Evolutionary conservation across 2,888 invertebrate species (phyloP).

Genomic region (Ectropis crepuscularia): DNA sequence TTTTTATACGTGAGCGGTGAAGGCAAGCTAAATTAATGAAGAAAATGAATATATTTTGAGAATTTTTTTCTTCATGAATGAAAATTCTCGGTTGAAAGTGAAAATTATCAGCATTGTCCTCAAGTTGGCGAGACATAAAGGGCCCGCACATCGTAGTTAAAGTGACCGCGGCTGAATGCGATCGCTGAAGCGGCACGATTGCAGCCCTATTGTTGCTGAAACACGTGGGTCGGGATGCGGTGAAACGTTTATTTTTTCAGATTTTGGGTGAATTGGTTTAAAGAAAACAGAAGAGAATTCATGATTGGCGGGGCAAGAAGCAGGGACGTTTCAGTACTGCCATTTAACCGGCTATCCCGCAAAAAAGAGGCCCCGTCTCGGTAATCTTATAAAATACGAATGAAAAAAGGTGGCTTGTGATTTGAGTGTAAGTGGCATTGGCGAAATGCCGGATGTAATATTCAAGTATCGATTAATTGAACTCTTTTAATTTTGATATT

Average conservation of each 20-base stretch:
- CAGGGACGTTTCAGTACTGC: not conserved
- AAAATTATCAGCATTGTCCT: constrained; percentile 58
- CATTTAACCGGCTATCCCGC: too few relatives aligned
- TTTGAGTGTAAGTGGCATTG: too few relatives aligned
- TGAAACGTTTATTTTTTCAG: constrained; percentile 7
- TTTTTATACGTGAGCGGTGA: too few relatives aligned
- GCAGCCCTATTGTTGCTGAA: constrained; percentile 42
- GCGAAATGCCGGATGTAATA: too few relatives aligned
- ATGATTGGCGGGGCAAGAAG: not conserved
- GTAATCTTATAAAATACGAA: too few relatives aligned
- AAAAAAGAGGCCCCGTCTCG: too few relatives aligned
- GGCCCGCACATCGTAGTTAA: constrained; percentile 69
- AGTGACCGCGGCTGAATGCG: constrained; percentile 68
- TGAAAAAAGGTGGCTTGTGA: too few relatives aligned
- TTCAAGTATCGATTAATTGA: too few relatives aligned
- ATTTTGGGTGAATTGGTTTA: not conserved
- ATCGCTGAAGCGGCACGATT: constrained; percentile 49
- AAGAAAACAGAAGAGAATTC: not conserved
- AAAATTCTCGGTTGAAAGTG: constrained; percentile 27
- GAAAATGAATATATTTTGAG: constrained; percentile 58
- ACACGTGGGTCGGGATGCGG: constrained; percentile 30
- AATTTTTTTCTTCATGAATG: constrained; percentile 12
- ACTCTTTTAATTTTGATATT: too few relatives aligned
- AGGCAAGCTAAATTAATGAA: constrained; percentile 1
- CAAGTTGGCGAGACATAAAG: constrained; percentile 67